Conservation (phyloP, 2,113 vertebrate species). For the Nansenia antarctica region DNA sequence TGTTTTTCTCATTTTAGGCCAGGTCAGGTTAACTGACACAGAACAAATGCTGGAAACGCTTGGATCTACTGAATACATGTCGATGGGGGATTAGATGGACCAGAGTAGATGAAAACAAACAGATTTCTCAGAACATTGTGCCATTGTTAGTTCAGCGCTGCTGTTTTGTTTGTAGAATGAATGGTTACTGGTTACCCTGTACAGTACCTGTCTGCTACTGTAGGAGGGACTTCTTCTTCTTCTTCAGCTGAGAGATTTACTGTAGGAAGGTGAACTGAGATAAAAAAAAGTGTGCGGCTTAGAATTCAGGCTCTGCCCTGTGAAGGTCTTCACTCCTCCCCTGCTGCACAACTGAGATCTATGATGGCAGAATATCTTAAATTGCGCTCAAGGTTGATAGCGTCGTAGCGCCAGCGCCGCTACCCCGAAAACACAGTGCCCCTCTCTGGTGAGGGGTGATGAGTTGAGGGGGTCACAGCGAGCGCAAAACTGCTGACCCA, state of each 20-base stretch:
- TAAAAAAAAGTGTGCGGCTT: constrained; percentile 24
- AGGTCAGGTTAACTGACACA: not conserved
- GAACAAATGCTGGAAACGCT: too few species aligned
- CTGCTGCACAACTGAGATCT: not conserved
- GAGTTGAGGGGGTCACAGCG: constrained; percentile 7
- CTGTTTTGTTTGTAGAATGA: not conserved
- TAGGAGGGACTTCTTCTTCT: not conserved
- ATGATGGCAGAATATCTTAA: not conserved
- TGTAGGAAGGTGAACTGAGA: constrained; percentile 45
- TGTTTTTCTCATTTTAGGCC: not conserved
- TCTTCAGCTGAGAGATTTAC: constrained; percentile 19
- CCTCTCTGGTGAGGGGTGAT: not conserved
- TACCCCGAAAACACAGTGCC: not conserved
- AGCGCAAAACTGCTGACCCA: not conserved
- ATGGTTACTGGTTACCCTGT: not conserved
- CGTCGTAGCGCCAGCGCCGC: too few species aligned
- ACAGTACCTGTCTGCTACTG: not conserved
- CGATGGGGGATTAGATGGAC: too few species aligned
- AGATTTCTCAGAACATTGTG: not conserved
- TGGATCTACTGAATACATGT: too few species aligned
- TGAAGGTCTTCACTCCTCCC: constrained; percentile 2
- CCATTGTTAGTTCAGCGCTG: not conserved
- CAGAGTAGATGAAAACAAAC: not conserved
- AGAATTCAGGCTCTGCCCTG: constrained; percentile 25
- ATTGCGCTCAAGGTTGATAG: not conserved